These are phyloP conservation scores for Amiota communis DNA, from an alignment of 2,888 invertebrate genomes.

Conservation along the genomic window DNA sequence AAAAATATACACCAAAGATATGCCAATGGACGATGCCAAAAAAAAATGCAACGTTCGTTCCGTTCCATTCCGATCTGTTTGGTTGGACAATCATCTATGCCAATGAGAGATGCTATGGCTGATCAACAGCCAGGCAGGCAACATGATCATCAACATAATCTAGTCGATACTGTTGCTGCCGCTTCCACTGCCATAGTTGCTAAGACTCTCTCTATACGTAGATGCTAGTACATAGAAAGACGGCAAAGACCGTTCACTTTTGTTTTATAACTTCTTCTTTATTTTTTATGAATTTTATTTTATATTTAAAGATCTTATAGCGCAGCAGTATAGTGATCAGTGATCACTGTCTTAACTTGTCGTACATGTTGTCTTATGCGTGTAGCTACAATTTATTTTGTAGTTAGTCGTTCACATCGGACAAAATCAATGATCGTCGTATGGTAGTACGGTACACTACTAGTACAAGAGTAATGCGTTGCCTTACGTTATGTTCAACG, in stretches of 20 bases:
- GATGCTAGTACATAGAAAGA: too few relatives aligned
- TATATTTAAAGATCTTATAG: too few relatives aligned
- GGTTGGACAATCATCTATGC: too few relatives aligned
- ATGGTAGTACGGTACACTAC: too few relatives aligned
- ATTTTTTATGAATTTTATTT: too few relatives aligned
- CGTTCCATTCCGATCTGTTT: not conserved
- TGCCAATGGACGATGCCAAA: not conserved
- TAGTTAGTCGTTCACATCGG: conserved; percentile 26
- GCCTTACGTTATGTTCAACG: conserved; percentile 56
- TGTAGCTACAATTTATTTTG: conserved; percentile 70
- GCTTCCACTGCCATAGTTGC: not conserved
- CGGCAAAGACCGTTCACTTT: too few relatives aligned
- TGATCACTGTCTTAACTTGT: conserved; percentile 68
- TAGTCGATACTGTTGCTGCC: conserved; percentile 6
- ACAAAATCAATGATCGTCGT: conserved; percentile 48
- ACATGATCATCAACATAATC: conserved; percentile 14
- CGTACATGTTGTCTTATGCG: conserved; percentile 69
- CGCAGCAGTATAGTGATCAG: conserved; percentile 21
- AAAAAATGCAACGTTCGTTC: conserved; percentile 42
- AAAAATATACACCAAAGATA: not conserved
- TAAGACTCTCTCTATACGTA: too few relatives aligned
- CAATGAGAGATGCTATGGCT: too few relatives aligned
- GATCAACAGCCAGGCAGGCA: not conserved
- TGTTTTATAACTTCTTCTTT: too few relatives aligned
- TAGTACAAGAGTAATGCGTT: conserved; percentile 37